A percentile compares a stretch with the other conserved stretches of the same genome.
Conservation (phyloP, 1,140 invertebrate genomes). For the Zaprionus ghesquierei region DNA sequence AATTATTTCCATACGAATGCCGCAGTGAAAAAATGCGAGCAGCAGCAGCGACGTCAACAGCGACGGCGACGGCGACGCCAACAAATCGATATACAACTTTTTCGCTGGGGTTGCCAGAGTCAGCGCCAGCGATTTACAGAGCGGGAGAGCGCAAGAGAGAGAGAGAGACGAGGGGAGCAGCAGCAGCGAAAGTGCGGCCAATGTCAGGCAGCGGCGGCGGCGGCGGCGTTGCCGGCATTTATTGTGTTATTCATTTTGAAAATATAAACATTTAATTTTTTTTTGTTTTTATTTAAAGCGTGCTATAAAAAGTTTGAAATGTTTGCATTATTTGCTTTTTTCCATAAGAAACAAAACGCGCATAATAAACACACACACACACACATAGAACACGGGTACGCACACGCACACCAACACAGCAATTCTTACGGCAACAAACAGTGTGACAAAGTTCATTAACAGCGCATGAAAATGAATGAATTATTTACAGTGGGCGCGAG, state of each 20-base stretch:
- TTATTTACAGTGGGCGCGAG: not conserved
- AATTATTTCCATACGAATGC: conserved; percentile 66
- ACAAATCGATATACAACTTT: conserved; percentile 40
- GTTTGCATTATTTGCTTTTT: conserved; percentile 64
- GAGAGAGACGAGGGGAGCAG: not conserved
- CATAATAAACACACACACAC: conserved; percentile 39
- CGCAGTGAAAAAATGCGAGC: conserved; percentile 25
- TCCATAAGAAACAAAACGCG: conserved; percentile 54
- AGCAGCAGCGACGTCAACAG: conserved; percentile 8
- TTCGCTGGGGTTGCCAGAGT: conserved; percentile 21
- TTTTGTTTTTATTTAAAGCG: conserved; percentile 39
- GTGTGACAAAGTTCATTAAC: conserved; percentile 13
- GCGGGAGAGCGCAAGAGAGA: not conserved
- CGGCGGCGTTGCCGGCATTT: conserved; percentile 22
- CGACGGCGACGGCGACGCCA: conserved; percentile 10
- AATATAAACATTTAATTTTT: conserved; percentile 26
- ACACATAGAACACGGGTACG: conserved; percentile 12
- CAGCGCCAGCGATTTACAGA: too few species aligned
- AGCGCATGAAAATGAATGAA: not conserved
- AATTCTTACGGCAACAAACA: conserved; percentile 50
- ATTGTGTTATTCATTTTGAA: conserved; percentile 16
- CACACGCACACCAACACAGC: conserved; percentile 21
- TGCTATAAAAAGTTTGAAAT: conserved; percentile 64
- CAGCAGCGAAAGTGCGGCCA: conserved; percentile 22
- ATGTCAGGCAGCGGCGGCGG: conserved; percentile 8